Percentiles rank a stretch among this genome's conserved stretches.
Evolutionary conservation across 2,113 vertebrate genomes (phyloP).

Genomic region (Micronycteris hirsuta): DNA sequence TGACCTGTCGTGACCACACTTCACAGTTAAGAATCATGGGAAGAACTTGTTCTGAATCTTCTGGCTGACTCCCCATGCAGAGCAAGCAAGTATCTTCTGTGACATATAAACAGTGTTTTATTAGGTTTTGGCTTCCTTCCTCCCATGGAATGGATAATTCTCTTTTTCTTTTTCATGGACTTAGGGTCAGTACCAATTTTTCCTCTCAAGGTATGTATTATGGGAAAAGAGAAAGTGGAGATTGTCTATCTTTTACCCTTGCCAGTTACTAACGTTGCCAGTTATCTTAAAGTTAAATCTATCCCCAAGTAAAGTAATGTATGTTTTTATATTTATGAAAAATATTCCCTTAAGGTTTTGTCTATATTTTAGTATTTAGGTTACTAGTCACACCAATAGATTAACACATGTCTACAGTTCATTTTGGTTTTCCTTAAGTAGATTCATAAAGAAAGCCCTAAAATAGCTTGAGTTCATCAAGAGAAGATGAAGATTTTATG

Average conservation of each 20-base stretch:
- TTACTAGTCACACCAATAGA: background rate
- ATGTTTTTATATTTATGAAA: slow-evolving; percentile 26
- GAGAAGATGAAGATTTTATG: slow-evolving; percentile 10
- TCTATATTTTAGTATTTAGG: background rate
- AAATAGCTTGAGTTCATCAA: background rate
- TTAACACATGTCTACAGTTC: background rate
- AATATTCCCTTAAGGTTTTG: background rate
- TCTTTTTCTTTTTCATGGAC: background rate
- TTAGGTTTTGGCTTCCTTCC: background rate
- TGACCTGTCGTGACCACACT: background rate
- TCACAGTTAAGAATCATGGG: slow-evolving; percentile 6
- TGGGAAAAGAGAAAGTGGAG: background rate
- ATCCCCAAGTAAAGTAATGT: background rate
- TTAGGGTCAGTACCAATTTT: background rate
- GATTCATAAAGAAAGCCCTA: background rate
- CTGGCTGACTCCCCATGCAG: background rate
- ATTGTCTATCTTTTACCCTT: background rate
- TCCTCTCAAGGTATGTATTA: background rate
- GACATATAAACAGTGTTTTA: background rate
- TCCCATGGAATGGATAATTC: background rate
- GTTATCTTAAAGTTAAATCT: background rate
- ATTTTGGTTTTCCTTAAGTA: slow-evolving; percentile 36
- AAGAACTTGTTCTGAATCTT: slow-evolving; percentile 46
- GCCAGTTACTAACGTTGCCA: background rate
- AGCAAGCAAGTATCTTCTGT: background rate